Evolutionary conservation across 2,113 vertebrate genomes (phyloP).

Genomic region (Saccopteryx leptura): DNA sequence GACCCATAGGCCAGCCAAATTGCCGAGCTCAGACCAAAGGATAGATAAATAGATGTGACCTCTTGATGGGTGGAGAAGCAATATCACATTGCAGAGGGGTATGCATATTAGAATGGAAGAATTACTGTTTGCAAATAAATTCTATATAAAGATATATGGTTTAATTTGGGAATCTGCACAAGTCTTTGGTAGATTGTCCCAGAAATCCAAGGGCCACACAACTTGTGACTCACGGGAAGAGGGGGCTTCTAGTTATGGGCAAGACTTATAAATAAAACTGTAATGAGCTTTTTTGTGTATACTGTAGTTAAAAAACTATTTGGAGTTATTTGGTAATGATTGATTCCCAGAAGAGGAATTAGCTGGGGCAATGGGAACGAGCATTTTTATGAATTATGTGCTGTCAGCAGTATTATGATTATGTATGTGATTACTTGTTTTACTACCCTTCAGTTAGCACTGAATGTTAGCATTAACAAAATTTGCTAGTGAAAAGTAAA

Average conservation of each 20-base stretch:
- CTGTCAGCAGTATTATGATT: slow-evolving; percentile 21
- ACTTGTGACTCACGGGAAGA: background rate
- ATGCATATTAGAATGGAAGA: background rate
- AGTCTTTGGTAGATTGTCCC: background rate
- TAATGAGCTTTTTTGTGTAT: slow-evolving; percentile 2
- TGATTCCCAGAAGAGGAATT: slow-evolving; percentile 54
- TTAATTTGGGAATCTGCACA: background rate
- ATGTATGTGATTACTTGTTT: slow-evolving; percentile 34
- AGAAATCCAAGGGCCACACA: background rate
- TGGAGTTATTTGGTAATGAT: slow-evolving; percentile 40
- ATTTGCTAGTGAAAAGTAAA: slow-evolving; percentile 30
- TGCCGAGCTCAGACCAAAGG: background rate
- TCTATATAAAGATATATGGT: background rate
- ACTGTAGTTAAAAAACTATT: slow-evolving; percentile 18
- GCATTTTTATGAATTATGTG: slow-evolving; percentile 11
- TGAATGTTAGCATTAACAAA: background rate
- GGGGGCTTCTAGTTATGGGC: background rate
- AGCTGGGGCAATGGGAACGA: slow-evolving; percentile 7
- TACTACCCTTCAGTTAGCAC: background rate
- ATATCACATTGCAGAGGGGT: background rate
- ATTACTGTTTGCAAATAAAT: slow-evolving; percentile 19
- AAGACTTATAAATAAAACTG: slow-evolving; percentile 50
- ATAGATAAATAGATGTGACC: background rate
- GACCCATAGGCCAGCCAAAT: background rate
- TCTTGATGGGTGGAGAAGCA: background rate